Conservation (phyloP, 2,113 vertebrate species). For the Gila orcuttii region DNA sequence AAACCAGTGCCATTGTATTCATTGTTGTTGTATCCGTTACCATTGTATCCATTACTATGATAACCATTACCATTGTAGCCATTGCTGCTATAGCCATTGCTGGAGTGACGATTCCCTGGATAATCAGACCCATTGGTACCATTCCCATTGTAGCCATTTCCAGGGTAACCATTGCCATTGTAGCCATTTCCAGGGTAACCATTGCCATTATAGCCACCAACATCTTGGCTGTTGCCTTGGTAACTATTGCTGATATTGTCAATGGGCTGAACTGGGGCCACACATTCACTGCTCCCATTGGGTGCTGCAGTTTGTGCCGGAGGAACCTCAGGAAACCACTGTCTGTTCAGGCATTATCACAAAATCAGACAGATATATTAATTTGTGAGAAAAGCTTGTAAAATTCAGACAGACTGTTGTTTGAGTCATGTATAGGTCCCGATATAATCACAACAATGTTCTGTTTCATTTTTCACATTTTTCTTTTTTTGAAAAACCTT, state of each 20-base stretch:
- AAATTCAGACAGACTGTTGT: not conserved
- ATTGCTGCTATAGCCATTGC: constrained; percentile 52
- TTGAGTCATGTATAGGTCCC: not conserved
- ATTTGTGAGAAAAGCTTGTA: not conserved
- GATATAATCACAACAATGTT: not conserved
- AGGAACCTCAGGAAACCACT: constrained; percentile 62
- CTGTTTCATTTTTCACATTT: not conserved
- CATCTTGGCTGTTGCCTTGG: constrained; percentile 53
- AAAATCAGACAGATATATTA: not conserved
- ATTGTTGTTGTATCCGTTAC: constrained; percentile 19
- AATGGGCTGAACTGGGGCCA: constrained; percentile 39
- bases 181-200: constrained; percentile 58
- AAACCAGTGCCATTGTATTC: constrained; percentile 13
- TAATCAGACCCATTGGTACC: constrained; percentile 31
- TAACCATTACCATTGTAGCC: constrained; percentile 57
- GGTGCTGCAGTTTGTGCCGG: constrained; percentile 57
- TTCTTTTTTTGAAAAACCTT: not conserved
- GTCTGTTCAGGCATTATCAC: constrained; percentile 47
- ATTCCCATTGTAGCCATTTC: too few relatives aligned
- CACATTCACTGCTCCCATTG: constrained; percentile 3
- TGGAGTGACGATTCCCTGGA: constrained; percentile 60
- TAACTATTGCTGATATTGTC: constrained; percentile 56
- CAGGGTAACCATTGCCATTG: constrained; percentile 4
- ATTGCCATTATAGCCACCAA: constrained; percentile 58
- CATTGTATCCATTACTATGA: constrained; percentile 61